Percentiles rank a stretch among this genome's conserved stretches.
Conservation (phyloP, 2,113 vertebrate genomes). For the Potamarius usumacintae region DNA sequence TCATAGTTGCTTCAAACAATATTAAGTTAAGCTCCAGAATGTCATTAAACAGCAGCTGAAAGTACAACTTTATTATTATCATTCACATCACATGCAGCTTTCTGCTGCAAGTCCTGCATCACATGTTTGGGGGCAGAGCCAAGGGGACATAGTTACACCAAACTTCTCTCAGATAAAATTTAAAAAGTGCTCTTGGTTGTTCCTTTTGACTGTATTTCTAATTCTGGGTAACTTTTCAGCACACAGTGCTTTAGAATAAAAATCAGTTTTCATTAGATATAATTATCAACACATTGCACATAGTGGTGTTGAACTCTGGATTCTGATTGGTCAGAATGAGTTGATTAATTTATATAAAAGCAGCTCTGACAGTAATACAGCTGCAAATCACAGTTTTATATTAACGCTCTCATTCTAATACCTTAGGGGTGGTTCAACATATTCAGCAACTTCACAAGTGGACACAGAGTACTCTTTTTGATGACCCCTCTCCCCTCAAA, state of each 20-base stretch:
- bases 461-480: too few relatives aligned
- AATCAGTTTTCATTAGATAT: neutral
- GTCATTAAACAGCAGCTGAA: neutral
- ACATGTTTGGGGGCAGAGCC: neutral
- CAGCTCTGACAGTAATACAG: neutral
- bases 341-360: neutral
- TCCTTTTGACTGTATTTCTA: too few relatives aligned
- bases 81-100: neutral
- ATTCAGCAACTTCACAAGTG: too few relatives aligned
- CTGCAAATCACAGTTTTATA: neutral
- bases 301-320: neutral
- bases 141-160: neutral
- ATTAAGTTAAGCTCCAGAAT: neutral
- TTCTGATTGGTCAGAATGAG: neutral
- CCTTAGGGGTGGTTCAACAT: neutral
- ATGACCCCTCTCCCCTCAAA: too few relatives aligned
- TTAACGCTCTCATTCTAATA: neutral
- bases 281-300: neutral
- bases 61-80: neutral
- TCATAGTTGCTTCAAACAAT: neutral
- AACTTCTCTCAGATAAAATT: neutral
- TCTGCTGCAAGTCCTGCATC: too few relatives aligned
- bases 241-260: neutral
- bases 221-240: neutral
- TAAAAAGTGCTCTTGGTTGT: too few relatives aligned